A percentile compares a stretch with the other conserved stretches of the same genome.
These are phyloP conservation scores for Pristionchus japonicus DNA, from an alignment of 2,888 invertebrate genomes.

Conservation along the genomic window DNA sequence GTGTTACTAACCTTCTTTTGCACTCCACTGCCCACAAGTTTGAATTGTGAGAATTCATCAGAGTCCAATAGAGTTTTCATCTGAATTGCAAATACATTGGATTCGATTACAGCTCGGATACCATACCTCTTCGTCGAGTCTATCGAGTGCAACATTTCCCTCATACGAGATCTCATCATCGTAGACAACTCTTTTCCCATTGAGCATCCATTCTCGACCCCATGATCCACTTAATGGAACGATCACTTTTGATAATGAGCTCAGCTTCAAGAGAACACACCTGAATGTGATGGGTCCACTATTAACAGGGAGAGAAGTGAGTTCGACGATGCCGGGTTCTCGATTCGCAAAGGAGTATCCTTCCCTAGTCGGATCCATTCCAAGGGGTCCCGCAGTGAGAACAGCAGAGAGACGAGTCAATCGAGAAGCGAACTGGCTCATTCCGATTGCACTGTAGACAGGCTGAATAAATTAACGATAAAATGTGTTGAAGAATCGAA, in stretches of 20 bases:
- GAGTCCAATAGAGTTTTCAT: constrained; percentile 61
- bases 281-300: constrained; percentile 71
- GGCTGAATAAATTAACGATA: no score
- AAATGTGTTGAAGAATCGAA: no score
- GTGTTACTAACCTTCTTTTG: constrained; percentile 65
- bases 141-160: constrained; percentile 67
- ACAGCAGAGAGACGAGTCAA: constrained; percentile 72
- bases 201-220: constrained; percentile 74
- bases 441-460: constrained; percentile 72
- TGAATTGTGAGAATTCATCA: constrained; percentile 71
- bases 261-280: no score
- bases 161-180: constrained; percentile 70
- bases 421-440: constrained; percentile 66
- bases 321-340: constrained; percentile 74
- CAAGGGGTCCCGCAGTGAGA: constrained; percentile 72
- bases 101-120: background rate
- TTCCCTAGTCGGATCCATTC: background rate
- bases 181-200: constrained; percentile 69
- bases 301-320: constrained; percentile 70
- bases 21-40: constrained; percentile 74
- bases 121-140: constrained; percentile 65
- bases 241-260: no score
- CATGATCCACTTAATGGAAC: constrained; percentile 74
- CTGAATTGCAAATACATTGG: constrained; percentile 49
- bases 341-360: constrained; percentile 17